Conservation (phyloP, 1,140 invertebrate species). For the Drosophila elegans region DNA sequence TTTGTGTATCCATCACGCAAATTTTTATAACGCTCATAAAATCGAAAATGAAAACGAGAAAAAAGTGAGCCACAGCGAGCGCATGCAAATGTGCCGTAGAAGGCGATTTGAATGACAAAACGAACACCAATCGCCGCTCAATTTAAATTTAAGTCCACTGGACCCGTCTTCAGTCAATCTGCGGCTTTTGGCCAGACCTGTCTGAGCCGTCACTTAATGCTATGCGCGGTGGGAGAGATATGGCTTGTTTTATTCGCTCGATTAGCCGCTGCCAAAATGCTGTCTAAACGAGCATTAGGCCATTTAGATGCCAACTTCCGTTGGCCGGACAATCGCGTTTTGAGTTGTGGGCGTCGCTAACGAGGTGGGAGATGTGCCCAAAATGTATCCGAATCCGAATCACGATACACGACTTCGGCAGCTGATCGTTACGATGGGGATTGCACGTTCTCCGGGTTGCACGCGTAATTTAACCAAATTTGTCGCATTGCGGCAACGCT, state of each 20-base stretch:
- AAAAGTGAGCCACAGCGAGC: conserved; percentile 2
- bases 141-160: conserved; percentile 14
- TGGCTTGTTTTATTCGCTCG: conserved; percentile 62
- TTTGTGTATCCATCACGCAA: conserved; percentile 65
- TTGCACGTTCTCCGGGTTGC: conserved; percentile 49
- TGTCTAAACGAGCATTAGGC: conserved; percentile 59
- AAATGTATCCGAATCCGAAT: conserved; percentile 15
- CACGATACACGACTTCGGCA: conserved; percentile 26
- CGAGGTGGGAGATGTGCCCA: background rate
- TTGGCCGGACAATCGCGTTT: conserved; percentile 29
- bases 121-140: conserved; percentile 46
- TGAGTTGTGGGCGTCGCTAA: conserved; percentile 28
- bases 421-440: conserved; percentile 31
- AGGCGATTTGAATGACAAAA: conserved; percentile 71
- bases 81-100: conserved; percentile 56
- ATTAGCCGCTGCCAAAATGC: conserved; percentile 59
- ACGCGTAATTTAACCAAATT: conserved; percentile 74
- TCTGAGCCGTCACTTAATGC: conserved; percentile 35
- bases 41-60: conserved; percentile 26
- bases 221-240: conserved; percentile 50
- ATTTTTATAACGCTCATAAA: conserved; percentile 66
- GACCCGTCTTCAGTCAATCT: conserved; percentile 10
- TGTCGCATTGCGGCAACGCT: conserved; percentile 48
- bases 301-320: conserved; percentile 60
- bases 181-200: conserved; percentile 21